Evolutionary conservation across 2,888 invertebrate species (phyloP).

Genomic region (Abrostola triplasia): DNA sequence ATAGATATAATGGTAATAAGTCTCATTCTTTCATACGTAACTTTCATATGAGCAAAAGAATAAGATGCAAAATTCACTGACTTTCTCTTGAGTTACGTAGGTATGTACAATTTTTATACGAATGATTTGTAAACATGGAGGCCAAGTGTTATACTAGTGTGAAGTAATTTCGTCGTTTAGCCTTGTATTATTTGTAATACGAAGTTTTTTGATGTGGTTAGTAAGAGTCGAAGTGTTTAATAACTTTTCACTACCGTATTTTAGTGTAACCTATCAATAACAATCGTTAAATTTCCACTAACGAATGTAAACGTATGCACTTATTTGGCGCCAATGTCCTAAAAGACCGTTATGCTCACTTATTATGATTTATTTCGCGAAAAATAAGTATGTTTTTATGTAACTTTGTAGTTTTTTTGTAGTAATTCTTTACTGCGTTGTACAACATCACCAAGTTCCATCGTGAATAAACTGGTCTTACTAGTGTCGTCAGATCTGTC

Average conservation of each 20-base stretch:
- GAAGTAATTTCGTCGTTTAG: constrained; percentile 66
- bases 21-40: constrained; percentile 70
- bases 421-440: constrained; percentile 47
- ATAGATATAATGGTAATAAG: constrained; percentile 65
- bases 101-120: constrained; percentile 75
- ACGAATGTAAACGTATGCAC: constrained; percentile 85
- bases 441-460: constrained; percentile 63
- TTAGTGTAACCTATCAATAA: constrained; percentile 40
- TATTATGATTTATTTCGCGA: constrained; percentile 50
- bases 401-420: constrained; percentile 40
- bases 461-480: constrained; percentile 81
- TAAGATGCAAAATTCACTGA: constrained; percentile 71
- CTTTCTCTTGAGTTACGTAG: constrained; percentile 78
- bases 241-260: constrained; percentile 29
- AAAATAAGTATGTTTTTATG: constrained; percentile 50
- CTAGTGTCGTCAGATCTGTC: constrained; percentile 87
- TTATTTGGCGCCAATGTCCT: constrained; percentile 87
- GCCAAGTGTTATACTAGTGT: constrained; percentile 78
- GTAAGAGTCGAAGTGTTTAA: constrained; percentile 52
- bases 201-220: constrained; percentile 66
- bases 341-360: constrained; percentile 81
- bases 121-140: constrained; percentile 88
- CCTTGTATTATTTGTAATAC: constrained; percentile 55
- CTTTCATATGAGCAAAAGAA: constrained; percentile 68
- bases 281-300: constrained; percentile 39